A percentile compares a stretch with the other conserved stretches of the same genome.
These are phyloP conservation scores for Schlechtendalia chinensis DNA, from an alignment of 1,140 invertebrate genomes.

Conservation along the genomic window DNA sequence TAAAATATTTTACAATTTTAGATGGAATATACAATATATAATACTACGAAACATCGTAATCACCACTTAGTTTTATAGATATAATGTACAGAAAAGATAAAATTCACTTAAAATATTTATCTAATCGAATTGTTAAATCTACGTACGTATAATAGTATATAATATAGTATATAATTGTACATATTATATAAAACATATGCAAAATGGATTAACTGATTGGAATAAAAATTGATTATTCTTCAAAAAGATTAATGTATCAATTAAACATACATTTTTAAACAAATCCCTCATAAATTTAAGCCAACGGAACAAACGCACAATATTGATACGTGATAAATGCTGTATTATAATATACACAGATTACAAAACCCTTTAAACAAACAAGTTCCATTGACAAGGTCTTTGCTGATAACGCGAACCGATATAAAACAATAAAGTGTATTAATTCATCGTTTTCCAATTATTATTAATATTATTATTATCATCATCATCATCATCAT, in stretches of 20 bases:
- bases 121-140: neutral
- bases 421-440: slow-evolving; percentile 3
- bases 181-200: neutral
- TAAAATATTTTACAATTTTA: neutral
- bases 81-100: neutral
- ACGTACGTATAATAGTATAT: neutral
- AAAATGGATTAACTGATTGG: neutral
- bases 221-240: slow-evolving; percentile 3
- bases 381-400: slow-evolving; percentile 20
- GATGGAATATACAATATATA: too few relatives aligned
- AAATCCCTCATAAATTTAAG: slow-evolving; percentile 9
- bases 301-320: neutral
- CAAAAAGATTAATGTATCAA: neutral
- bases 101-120: slow-evolving; percentile 1
- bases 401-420: neutral
- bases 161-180: too few relatives aligned
- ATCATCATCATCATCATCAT: too few relatives aligned
- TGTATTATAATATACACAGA: neutral
- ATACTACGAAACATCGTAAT: slow-evolving; percentile 3
- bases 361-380: slow-evolving; percentile 20
- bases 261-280: neutral
- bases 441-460: slow-evolving; percentile 2
- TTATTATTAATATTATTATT: too few relatives aligned
- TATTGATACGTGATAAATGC: slow-evolving; percentile 25
- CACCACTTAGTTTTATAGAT: neutral